These are phyloP conservation scores for Strigamia crassipes DNA, from an alignment of 2,888 invertebrate genomes.

Conservation along the genomic window DNA sequence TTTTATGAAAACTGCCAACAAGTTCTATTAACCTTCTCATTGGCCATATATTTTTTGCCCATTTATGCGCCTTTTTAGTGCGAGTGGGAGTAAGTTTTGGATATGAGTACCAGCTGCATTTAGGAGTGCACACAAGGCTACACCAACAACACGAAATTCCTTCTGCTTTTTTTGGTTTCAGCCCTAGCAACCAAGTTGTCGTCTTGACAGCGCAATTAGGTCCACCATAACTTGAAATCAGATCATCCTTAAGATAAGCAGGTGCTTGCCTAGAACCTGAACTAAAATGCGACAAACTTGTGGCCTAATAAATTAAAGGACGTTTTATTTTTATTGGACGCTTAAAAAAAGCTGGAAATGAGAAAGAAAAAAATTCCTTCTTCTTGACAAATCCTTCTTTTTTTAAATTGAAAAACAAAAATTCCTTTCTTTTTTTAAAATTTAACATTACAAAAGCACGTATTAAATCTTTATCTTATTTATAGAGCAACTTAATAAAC, in stretches of 20 bases:
- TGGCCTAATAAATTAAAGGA: conserved; percentile 42
- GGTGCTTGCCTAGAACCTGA: conserved; percentile 29
- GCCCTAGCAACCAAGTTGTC: conserved; percentile 33
- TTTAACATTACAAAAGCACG: not conserved
- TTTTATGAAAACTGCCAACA: conserved; percentile 26
- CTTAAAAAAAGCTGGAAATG: not conserved
- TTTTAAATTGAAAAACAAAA: not conserved
- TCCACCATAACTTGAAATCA: conserved; percentile 40
- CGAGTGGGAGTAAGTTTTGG: conserved; percentile 34
- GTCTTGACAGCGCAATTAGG: conserved; percentile 40
- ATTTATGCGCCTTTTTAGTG: conserved; percentile 14
- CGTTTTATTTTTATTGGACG: conserved; percentile 25
- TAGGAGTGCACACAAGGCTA: conserved; percentile 42
- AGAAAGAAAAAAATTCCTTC: not conserved
- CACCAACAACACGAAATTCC: conserved; percentile 34
- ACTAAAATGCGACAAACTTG: conserved; percentile 31
- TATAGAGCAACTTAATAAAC: no score
- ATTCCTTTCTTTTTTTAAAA: not conserved
- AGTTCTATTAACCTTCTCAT: conserved; percentile 37
- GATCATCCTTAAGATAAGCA: conserved; percentile 42
- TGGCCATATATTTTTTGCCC: conserved; percentile 1
- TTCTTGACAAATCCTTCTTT: conserved; percentile 17
- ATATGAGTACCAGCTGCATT: conserved; percentile 39
- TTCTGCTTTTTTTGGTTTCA: conserved; percentile 36
- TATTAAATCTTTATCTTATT: no score